A percentile compares a stretch with the other conserved stretches of the same genome.
These are phyloP conservation scores for Aldabrachelys gigantea DNA, from an alignment of 2,113 vertebrate species.

Conservation along the genomic window DNA sequence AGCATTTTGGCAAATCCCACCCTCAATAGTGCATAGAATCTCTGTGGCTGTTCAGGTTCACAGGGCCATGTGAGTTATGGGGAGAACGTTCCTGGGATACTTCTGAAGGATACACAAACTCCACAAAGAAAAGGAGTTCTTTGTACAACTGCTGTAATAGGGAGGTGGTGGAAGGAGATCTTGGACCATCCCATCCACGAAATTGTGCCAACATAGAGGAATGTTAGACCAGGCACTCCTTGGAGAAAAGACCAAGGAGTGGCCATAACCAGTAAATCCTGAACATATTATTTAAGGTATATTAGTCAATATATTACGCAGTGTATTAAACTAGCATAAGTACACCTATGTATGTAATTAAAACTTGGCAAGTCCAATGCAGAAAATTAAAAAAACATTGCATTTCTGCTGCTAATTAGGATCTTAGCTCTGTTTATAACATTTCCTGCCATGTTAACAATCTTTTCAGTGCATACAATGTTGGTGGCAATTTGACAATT, in stretches of 20 bases:
- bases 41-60: accelerated
- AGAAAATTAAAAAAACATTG: background rate
- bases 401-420: background rate
- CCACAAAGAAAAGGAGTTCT: background rate
- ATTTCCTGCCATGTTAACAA: background rate
- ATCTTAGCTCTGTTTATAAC: conserved; percentile 12
- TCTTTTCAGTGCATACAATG: background rate
- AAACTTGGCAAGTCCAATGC: background rate
- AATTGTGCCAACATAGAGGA: background rate
- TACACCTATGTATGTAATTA: background rate
- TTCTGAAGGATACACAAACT: background rate
- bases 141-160: background rate
- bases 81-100: background rate
- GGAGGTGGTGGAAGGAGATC: background rate
- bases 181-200: background rate
- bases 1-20: background rate
- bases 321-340: background rate
- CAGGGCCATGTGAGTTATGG: background rate
- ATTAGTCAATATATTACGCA: background rate
- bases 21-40: background rate
- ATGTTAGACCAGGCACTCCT: background rate
- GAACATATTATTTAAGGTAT: background rate
- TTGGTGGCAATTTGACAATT: background rate
- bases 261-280: background rate
- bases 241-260: conserved; percentile 14